Base-by-base conservation (phyloP, 2,797 vertebrate species). In the Tapirus indicus region DNA sequence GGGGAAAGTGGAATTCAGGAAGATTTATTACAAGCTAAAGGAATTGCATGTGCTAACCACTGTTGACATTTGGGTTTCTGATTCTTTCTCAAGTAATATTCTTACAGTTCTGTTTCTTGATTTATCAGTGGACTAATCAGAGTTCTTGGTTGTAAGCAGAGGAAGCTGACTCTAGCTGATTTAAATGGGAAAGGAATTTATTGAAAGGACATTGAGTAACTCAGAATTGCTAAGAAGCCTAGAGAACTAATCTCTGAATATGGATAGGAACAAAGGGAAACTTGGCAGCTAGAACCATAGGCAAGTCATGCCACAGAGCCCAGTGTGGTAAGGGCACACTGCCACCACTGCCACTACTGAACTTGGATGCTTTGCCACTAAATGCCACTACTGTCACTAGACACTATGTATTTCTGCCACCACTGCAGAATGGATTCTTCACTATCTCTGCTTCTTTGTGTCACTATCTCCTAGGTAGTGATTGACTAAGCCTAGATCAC, bases 51-150 rank as follows among this genome's bases (percentile, higher is more conserved):
- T 85, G 62, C 56, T 92, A 91, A 68, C 38, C 20, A 78, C 35
- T 49, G 60, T 38, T 83, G 44, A 47, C 47, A 60, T 87, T 82
- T 69, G 69, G 38, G 38, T 72, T 91, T 88, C 88, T 88, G 13
- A 91, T 83, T 90, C n/a, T 93, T 95, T 85, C 32, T 82, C 68
- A 66, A 29, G 69, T 71, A 58, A 58, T 49, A 52, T 58, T 11
- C 54, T 74, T 35, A 58, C 56, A 90, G 18, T 80, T 93, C 23
- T 78, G 7, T 77, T 77, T 68, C 17, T 85, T 66, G 21, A 72
- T 72, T 85, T 72, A 78, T 84, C 60, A 74, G 71, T 44, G 56
- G 7, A 49, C 56, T 79, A 72, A 74, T 79, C n/a, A 66, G 44
- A 72, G 72, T 79, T 94, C 10, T 71, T 77, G 27, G 16, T 78